Evolutionary conservation across 2,888 invertebrate genomes (phyloP), one percentile per base, ranked within the genome.

Genomic region (Coenonympha glycerion): DNA sequence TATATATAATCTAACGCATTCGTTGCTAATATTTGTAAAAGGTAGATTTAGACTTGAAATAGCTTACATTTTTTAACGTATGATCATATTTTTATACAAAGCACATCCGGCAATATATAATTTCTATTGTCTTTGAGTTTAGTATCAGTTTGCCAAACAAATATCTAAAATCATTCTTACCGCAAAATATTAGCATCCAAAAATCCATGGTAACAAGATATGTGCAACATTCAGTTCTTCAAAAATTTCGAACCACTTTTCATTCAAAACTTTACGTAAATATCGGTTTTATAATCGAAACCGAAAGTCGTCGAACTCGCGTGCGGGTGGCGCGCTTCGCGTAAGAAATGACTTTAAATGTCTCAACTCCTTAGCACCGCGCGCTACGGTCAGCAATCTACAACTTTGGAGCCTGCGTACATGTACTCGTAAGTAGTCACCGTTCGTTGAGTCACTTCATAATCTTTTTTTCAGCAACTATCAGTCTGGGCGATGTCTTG

Each of bases 301-400:
- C 49, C 55, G 62, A 60, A 56, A 57, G 55, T 64, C 64, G 68
- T 67, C 40, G 45, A 67, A 62, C 65, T 73, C 81, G 80, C 82
- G 73, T 79, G 74, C 69, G 71, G 74, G 71, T 68, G 62, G 66
- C 76, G 76, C 80, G 82, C 70, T 68, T 70, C 78, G 71, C 77
- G 76, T 66, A 71, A 72, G 70, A 69, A 83, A 74, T 81, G 76
- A 69, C 60, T 62, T 58, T 57, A 57, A 57, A 51, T 52, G 55
- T 53, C 33, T 59, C 44, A 39, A 53, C 52, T 51, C 41, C 51
- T 59, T 56, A 57, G 51, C 56, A 26, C 54, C 31, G 47, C 41
- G 51, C 49, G 48, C 52, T 45, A 37, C 42, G 28, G 47, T 34
- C 50, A 50, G 45, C 48, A 48, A 33, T 52, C 39, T n/a, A 21